phyloP scores from a whole-genome alignment of 2,797 vertebrate genomes.

The Sebastes matsubarae region DNA sequence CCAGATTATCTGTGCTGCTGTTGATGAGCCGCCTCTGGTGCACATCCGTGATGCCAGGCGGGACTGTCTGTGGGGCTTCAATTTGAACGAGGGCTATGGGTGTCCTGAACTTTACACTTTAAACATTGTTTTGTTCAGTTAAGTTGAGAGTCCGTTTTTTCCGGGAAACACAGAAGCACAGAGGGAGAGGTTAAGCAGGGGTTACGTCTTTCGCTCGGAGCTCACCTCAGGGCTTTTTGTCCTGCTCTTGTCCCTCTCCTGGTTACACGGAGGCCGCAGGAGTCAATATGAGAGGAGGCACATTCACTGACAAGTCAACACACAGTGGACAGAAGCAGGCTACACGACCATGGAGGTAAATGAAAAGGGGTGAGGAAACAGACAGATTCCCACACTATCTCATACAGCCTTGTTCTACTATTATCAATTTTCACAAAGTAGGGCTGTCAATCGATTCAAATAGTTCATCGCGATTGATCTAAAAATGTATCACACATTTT shows the following conservation, averaged over 20 bases:
- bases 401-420: background rate
- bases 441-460: too few relatives aligned
- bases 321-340: background rate
- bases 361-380: background rate
- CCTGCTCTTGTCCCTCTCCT: constrained; percentile 10
- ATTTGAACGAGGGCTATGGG: background rate
- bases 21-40: constrained; percentile 39
- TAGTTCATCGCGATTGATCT: too few relatives aligned
- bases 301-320: background rate
- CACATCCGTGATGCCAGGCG: constrained; percentile 9
- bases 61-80: background rate
- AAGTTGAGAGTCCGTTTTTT: background rate
- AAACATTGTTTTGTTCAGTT: background rate
- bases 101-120: background rate
- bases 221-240: constrained; percentile 1
- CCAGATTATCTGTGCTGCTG: constrained; percentile 13
- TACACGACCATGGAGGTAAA: background rate
- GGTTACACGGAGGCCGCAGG: background rate
- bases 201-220: background rate
- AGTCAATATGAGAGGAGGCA: background rate
- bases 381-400: background rate
- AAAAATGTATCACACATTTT: too few relatives aligned
- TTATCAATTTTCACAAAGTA: background rate
- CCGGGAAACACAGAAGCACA: background rate
- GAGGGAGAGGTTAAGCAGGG: background rate